These are phyloP conservation scores for Temnothorax unifasciatus DNA, from an alignment of 2,888 invertebrate genomes.

Conservation along the genomic window DNA sequence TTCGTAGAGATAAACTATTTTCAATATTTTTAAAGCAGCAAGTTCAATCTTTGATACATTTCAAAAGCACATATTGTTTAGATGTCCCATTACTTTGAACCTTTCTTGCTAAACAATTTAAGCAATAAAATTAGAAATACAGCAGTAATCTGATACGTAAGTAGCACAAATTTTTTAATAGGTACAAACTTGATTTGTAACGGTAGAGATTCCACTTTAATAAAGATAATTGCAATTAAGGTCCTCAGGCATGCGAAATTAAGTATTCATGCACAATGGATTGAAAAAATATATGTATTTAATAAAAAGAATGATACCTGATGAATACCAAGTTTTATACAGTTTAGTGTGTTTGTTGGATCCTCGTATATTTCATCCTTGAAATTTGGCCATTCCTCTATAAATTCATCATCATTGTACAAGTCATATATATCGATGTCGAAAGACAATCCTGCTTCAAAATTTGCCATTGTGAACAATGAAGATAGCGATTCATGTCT, in stretches of 20 bases:
- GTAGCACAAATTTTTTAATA: neutral
- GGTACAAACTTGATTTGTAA: neutral
- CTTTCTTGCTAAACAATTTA: neutral
- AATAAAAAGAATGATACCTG: constrained; percentile 87
- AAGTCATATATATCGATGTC: constrained; percentile 88
- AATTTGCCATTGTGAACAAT: constrained; percentile 87
- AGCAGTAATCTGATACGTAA: neutral
- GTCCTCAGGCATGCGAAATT: neutral
- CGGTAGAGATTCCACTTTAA: neutral
- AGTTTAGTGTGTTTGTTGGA: constrained; percentile 90
- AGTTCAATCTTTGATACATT: neutral
- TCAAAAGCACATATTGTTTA: neutral
- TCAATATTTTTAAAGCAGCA: neutral
- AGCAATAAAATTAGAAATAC: neutral
- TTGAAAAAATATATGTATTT: neutral
- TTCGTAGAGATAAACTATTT: neutral
- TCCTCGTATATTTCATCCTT: constrained; percentile 89
- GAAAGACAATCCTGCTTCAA: constrained; percentile 88
- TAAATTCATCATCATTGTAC: constrained; percentile 88
- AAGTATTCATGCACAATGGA: neutral
- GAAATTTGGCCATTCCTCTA: constrained; percentile 89
- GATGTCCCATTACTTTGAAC: neutral
- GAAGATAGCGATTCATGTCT: constrained; percentile 84
- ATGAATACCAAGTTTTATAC: constrained; percentile 93
- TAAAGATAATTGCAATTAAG: neutral